These are phyloP conservation scores for Enteromius unitaeniatus DNA, from an alignment of 2,797 vertebrate species.

Conservation along the genomic window DNA sequence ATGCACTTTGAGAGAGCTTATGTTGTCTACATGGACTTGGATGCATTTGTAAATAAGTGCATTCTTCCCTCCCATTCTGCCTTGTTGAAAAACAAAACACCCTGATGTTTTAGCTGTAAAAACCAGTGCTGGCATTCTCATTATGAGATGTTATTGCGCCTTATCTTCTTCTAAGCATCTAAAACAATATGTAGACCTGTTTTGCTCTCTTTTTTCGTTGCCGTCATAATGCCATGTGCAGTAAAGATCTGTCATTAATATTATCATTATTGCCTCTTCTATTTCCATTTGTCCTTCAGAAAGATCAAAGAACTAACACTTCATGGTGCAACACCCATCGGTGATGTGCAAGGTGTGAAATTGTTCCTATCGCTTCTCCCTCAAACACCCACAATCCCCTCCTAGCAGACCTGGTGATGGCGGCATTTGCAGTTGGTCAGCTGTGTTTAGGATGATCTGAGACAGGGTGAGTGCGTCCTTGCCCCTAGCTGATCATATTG, in stretches of 20 bases:
- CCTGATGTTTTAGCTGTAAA: conserved; percentile 21
- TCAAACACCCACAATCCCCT: conserved; percentile 18
- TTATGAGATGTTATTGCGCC: conserved; percentile 44
- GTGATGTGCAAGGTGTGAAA: conserved; percentile 42
- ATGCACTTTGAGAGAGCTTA: conserved; percentile 10
- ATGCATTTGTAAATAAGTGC: conserved; percentile 29
- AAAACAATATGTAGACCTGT: conserved; percentile 1
- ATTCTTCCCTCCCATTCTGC: conserved; percentile 18
- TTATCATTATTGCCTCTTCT: conserved; percentile 17
- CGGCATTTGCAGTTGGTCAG: conserved; percentile 42
- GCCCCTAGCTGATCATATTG: conserved; percentile 59
- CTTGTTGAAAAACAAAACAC: conserved; percentile 46
- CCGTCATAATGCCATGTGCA: conserved; percentile 18
- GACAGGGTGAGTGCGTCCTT: conserved; percentile 51
- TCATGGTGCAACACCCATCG: not conserved
- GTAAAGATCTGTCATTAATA: conserved; percentile 36
- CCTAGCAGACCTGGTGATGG: conserved; percentile 25
- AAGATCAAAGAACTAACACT: conserved; percentile 44
- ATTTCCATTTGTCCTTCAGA: conserved; percentile 46
- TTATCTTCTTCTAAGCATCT: conserved; percentile 14
- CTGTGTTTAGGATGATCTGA: conserved; percentile 39
- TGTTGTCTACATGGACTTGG: conserved; percentile 6
- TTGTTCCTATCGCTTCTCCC: conserved; percentile 11
- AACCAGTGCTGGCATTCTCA: conserved; percentile 36
- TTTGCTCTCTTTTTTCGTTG: not conserved